Percentiles rank a stretch among this genome's conserved stretches.
phyloP scores from a whole-genome alignment of 2,888 invertebrate genomes.

The Epinotia brunnichana region DNA sequence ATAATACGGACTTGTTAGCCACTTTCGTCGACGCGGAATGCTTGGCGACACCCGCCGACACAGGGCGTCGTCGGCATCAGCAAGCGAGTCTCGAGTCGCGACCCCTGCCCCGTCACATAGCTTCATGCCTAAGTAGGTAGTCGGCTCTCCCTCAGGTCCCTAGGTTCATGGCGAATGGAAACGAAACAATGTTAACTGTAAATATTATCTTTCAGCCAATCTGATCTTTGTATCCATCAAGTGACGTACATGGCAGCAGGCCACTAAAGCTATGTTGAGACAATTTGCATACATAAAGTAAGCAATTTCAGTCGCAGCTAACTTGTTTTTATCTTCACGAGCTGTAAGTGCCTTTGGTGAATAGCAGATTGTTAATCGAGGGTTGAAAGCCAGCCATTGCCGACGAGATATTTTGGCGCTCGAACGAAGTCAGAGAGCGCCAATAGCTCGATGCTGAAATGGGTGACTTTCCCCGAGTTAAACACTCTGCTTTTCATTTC shows the following conservation, averaged over 20 bases:
- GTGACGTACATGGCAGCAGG: neutral
- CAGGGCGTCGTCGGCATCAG: conserved; percentile 9
- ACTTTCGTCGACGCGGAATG: conserved; percentile 64
- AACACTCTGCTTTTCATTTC: too few relatives aligned
- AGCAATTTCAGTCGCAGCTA: neutral
- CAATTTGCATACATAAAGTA: neutral
- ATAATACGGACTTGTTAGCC: conserved; percentile 63
- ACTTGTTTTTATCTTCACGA: neutral
- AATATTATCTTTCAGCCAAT: neutral
- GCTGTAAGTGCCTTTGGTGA: neutral
- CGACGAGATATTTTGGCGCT: too few relatives aligned
- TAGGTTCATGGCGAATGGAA: neutral
- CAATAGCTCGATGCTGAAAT: too few relatives aligned
- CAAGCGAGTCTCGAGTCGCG: neutral
- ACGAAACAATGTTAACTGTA: neutral
- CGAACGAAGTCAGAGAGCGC: too few relatives aligned
- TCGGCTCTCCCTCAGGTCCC: neutral
- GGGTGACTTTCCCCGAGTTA: too few relatives aligned
- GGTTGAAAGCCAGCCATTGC: too few relatives aligned
- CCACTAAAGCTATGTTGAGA: neutral
- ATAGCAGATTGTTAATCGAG: too few relatives aligned
- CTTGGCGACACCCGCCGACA: conserved; percentile 25
- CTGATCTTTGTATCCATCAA: neutral
- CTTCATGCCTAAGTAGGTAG: neutral
- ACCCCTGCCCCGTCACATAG: conserved; percentile 1